phyloP scores from a whole-genome alignment of 1,140 invertebrate genomes.

The Cydia strobilella region DNA sequence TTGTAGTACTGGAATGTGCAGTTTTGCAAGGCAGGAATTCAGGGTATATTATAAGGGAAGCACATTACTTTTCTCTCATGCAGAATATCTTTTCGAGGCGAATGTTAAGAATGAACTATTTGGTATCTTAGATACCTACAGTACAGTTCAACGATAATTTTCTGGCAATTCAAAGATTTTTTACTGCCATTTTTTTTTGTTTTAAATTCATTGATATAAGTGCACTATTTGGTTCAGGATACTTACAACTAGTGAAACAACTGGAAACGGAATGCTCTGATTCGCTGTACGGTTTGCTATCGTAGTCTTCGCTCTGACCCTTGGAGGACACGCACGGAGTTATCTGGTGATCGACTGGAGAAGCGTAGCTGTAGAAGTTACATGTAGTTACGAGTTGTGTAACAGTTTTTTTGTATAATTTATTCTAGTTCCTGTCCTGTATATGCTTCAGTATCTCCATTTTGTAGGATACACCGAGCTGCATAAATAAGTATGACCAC shows the following conservation, averaged over 20 bases:
- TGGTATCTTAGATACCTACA: too few species aligned
- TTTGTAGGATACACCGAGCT: too few species aligned
- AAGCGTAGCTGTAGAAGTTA: slow-evolving; percentile 75
- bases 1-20: not conserved
- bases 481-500: too few species aligned
- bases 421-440: not conserved
- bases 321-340: slow-evolving; percentile 83
- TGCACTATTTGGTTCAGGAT: slow-evolving; percentile 31
- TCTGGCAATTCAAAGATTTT: not conserved
- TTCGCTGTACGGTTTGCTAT: slow-evolving; percentile 84
- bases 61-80: not conserved
- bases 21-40: slow-evolving; percentile 7
- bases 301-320: slow-evolving; percentile 83
- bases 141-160: too few species aligned
- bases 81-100: not conserved
- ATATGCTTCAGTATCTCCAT: too few species aligned
- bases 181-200: not conserved
- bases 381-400: not conserved
- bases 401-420: not conserved
- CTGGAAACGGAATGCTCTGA: slow-evolving; percentile 86
- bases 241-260: slow-evolving; percentile 83
- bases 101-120: not conserved
- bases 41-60: not conserved
- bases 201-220: not conserved
- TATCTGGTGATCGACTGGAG: slow-evolving; percentile 82